Conservation (phyloP, 1,140 invertebrate species). For the Mizuhopecten yessoensis region DNA sequence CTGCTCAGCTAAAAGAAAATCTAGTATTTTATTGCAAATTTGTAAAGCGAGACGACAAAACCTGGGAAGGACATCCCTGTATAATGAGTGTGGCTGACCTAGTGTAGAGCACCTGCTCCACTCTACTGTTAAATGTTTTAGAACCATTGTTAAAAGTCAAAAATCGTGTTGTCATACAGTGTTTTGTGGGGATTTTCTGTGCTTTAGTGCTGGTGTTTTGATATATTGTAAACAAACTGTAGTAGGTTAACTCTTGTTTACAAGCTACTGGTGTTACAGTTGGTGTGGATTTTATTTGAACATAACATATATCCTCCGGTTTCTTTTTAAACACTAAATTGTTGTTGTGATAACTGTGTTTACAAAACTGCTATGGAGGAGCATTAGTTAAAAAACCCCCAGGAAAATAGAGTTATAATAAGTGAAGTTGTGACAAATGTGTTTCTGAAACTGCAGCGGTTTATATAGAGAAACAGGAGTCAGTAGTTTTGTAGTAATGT, state of each 20-base stretch:
- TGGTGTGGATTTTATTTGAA: not conserved
- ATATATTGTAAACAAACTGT: not conserved
- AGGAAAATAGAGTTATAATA: no score
- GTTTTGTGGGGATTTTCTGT: not conserved
- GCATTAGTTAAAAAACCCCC: no score
- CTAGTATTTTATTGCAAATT: no score
- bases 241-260: not conserved
- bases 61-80: not conserved
- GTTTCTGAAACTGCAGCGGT: not conserved
- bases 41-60: not conserved
- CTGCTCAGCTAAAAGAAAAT: not conserved
- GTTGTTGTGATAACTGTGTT: no score
- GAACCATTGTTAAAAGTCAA: not conserved
- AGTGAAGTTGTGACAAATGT: not conserved
- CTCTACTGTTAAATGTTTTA: not conserved
- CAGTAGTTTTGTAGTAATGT: not conserved
- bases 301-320: not conserved
- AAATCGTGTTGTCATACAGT: not conserved
- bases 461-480: not conserved
- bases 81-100: not conserved
- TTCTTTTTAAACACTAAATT: no score
- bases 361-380: no score
- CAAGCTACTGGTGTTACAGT: not conserved
- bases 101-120: not conserved
- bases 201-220: not conserved